Conservation (phyloP, 2,888 invertebrate genomes). For the Aspidiotus destructor region DNA sequence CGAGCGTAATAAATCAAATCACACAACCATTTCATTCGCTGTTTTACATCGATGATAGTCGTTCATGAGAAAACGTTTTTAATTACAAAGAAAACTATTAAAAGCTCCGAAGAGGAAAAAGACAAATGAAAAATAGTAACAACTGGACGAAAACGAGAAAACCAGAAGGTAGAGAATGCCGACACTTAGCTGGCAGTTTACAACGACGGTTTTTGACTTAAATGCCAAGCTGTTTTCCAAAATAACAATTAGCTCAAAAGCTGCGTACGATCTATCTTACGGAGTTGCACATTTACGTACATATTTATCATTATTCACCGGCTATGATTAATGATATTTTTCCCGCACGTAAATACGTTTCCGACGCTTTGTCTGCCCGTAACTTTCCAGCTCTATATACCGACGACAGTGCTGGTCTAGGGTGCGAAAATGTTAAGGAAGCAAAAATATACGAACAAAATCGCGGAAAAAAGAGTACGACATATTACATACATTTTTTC, state of each 20-base stretch:
- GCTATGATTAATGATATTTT: conserved; percentile 4
- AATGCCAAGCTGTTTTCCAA: background rate
- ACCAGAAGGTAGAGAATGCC: background rate
- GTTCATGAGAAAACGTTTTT: background rate
- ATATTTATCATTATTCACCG: conserved; percentile 1
- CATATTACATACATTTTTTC: background rate
- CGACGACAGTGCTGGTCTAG: background rate
- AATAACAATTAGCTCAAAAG: background rate
- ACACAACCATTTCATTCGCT: too few species aligned
- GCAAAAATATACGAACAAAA: background rate
- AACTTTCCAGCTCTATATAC: background rate
- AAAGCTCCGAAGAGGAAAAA: background rate
- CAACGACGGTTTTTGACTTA: background rate
- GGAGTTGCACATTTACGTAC: conserved; percentile 1
- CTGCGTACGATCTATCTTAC: conserved; percentile 4
- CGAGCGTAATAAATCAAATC: too few species aligned
- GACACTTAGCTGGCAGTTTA: background rate
- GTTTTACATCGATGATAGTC: background rate
- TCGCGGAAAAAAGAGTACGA: background rate
- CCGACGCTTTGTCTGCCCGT: background rate
- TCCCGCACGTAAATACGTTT: background rate
- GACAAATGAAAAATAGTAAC: conserved; percentile 1
- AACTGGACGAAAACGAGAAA: conserved; percentile 2
- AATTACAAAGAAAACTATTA: conserved; percentile 1
- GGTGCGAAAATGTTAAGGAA: background rate